These are phyloP conservation scores for Lates calcarifer DNA, from an alignment of 2,113 vertebrate species.

Conservation along the genomic window DNA sequence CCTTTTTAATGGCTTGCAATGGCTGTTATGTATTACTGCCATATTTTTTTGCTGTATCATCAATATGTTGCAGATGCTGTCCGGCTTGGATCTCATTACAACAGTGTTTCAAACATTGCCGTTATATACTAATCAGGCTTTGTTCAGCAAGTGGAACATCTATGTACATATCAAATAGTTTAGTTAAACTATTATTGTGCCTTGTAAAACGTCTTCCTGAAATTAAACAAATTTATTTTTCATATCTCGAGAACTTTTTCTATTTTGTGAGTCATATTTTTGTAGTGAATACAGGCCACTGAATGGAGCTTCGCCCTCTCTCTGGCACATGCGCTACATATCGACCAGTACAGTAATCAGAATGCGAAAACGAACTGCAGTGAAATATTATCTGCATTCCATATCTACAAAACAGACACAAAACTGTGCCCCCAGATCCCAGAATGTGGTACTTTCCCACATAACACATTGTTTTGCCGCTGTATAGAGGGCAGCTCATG, in stretches of 20 bases:
- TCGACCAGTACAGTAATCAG: neutral
- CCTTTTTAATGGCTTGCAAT: slow-evolving; percentile 40
- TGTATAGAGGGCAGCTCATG: slow-evolving; percentile 10
- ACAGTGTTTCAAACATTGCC: slow-evolving; percentile 36
- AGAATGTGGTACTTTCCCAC: slow-evolving; percentile 73
- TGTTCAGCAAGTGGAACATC: slow-evolving; percentile 47
- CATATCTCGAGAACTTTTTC: slow-evolving; percentile 18
- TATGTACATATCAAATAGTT: slow-evolving; percentile 51
- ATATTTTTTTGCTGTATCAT: slow-evolving; percentile 46
- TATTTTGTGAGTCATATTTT: neutral
- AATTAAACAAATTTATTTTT: slow-evolving; percentile 76
- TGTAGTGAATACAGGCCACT: neutral
- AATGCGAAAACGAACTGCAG: slow-evolving; percentile 26
- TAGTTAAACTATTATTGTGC: slow-evolving; percentile 70
- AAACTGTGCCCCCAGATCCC: slow-evolving; percentile 57
- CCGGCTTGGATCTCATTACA: slow-evolving; percentile 34
- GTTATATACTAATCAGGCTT: slow-evolving; percentile 22
- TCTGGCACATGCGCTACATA: neutral
- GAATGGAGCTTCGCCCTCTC: neutral
- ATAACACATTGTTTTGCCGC: slow-evolving; percentile 50
- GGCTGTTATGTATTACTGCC: slow-evolving; percentile 49
- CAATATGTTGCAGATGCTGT: slow-evolving; percentile 38
- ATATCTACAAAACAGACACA: slow-evolving; percentile 46
- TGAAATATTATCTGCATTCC: slow-evolving; percentile 59
- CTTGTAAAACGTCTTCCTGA: slow-evolving; percentile 77